A percentile compares a stretch with the other conserved stretches of the same genome.
phyloP scores from a whole-genome alignment of 2,888 invertebrate species.

The Proisotoma minuta region DNA sequence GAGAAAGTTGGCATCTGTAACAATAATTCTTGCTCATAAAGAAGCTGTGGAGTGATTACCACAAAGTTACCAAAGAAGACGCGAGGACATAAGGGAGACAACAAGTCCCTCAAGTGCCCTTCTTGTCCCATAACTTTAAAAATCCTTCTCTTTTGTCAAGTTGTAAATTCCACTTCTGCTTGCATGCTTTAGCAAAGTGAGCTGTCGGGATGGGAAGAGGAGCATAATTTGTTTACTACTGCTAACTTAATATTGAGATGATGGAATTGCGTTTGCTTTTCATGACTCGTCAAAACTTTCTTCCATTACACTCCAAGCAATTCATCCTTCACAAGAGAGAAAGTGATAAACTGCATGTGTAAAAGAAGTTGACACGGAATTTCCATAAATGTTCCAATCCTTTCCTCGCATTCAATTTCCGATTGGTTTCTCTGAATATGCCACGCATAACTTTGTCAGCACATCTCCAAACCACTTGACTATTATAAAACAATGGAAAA shows the following conservation, averaged over 20 bases:
- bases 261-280: too few relatives aligned
- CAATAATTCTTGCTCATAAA: background rate
- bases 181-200: too few relatives aligned
- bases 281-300: too few relatives aligned
- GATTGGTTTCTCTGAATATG: background rate
- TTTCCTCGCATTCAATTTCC: constrained; percentile 14
- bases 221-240: too few relatives aligned
- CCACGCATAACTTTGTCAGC: background rate
- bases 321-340: too few relatives aligned
- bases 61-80: constrained; percentile 3
- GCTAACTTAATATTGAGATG: too few relatives aligned
- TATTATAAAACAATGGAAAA: background rate
- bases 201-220: too few relatives aligned
- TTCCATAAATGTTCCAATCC: constrained; percentile 28
- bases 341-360: constrained; percentile 41
- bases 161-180: too few relatives aligned
- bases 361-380: constrained; percentile 38
- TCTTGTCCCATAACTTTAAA: too few relatives aligned
- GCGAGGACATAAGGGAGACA: constrained; percentile 30
- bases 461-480: too few relatives aligned
- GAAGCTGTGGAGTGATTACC: background rate
- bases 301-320: too few relatives aligned
- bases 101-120: constrained; percentile 35
- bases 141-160: too few relatives aligned
- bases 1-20: background rate